Base-by-base conservation (phyloP, 2,888 invertebrate genomes). In the Cataglyphis altisquamis region DNA sequence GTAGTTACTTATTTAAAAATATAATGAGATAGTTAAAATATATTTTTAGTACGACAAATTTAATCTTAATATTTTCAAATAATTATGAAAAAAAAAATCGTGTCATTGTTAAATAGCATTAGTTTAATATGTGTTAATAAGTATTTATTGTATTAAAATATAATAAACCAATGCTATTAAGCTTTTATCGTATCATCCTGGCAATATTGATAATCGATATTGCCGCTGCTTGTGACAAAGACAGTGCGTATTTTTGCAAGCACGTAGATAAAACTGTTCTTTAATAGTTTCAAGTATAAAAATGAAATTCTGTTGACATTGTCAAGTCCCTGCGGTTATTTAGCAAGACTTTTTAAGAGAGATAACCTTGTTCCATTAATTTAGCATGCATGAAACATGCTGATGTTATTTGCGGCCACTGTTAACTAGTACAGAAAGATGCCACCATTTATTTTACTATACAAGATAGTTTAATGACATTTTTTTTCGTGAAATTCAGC, bases 301-400 rank as follows among this genome's bases (percentile, higher is more conserved):
- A 77, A 77, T 41, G 4, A 57, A 57, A 67, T 77, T 77, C 55
- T 68, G 68, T 67, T 77, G 55, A 77, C 77, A 77, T 21, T 67
- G 67, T 67, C 67, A 39, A 39, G 55, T 77, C 77, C 9, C 29
- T n/a, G 55, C 12, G 68, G 55, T 77, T 77, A 77, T 77, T 68
- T 57, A 77, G 55, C 41, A 10, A 25, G 10, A 21, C 39, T 77
- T 77, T 77, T 77, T 77, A 68, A 68, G 41, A 15, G 67, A 39
- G 68, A 29, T 77, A 41, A 55, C 77, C 77, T 77, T 57, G 77
- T 77, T 77, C 68, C 77, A 77, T 77, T 77, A 77, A 77, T 77
- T 77, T 77, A 68, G 68, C 68, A 67, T 77, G 68, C 77, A 77
- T 77, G 68, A 77, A 77, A 57, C 77, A 39, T 57, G 77, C 67